A percentile compares a stretch with the other conserved stretches of the same genome.
These are phyloP conservation scores for Neomorphus geoffroyi DNA, from an alignment of 2,797 vertebrate genomes.

Conservation along the genomic window DNA sequence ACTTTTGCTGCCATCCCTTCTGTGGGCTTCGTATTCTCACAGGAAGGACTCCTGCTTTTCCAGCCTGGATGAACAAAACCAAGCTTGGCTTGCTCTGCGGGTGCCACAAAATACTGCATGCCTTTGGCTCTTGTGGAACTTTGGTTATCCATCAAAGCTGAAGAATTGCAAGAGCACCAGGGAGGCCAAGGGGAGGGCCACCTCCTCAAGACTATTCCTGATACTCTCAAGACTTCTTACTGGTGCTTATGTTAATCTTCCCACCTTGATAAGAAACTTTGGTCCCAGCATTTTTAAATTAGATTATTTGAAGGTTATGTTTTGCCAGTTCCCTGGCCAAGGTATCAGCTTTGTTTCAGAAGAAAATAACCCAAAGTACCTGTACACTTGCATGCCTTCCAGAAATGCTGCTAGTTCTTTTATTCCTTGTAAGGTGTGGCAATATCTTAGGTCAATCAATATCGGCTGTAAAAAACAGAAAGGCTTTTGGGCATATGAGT, in stretches of 20 bases:
- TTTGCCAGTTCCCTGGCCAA: background rate
- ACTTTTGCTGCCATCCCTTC: background rate
- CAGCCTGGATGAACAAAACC: background rate
- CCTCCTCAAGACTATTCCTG: background rate
- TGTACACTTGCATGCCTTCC: background rate
- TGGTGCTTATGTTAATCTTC: background rate
- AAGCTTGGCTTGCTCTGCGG: background rate
- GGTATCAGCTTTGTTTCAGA: background rate
- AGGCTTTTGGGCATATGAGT: background rate
- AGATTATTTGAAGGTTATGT: background rate
- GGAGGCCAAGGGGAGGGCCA: background rate
- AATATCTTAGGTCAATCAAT: background rate
- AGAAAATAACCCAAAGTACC: background rate
- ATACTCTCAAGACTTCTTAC: background rate
- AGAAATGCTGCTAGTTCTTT: background rate
- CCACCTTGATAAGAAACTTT: background rate
- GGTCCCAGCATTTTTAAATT: background rate
- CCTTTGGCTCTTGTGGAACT: background rate
- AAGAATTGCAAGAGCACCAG: background rate
- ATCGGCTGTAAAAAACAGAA: background rate
- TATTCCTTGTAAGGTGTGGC: background rate
- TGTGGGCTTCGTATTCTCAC: background rate
- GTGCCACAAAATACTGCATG: fast-evolving
- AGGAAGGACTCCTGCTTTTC: background rate
- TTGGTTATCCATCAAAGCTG: background rate